Evolutionary conservation across 2,888 invertebrate genomes (phyloP).

Genomic region (Myopa tessellatipennis): DNA sequence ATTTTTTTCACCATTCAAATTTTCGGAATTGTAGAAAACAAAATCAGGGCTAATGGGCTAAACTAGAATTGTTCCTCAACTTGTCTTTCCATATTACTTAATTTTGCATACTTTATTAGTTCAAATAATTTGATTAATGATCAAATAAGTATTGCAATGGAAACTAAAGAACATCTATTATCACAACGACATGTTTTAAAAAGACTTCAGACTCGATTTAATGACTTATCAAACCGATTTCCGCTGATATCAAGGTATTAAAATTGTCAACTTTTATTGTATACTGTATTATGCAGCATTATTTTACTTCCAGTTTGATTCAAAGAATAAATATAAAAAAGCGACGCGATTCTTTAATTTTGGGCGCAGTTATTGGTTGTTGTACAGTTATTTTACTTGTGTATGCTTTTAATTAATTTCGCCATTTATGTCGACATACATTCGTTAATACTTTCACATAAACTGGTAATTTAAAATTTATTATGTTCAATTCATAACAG

Average conservation of each 20-base stretch:
- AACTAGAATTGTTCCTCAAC: too few species aligned
- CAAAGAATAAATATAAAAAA: conserved; percentile 95
- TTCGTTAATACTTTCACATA: too few species aligned
- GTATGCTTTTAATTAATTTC: conserved; percentile 78
- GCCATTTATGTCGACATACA: too few species aligned
- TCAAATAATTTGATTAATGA: conserved; percentile 94
- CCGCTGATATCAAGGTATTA: conserved; percentile 75
- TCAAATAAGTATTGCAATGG: conserved; percentile 97
- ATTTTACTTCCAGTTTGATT: conserved; percentile 74
- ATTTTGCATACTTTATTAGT: conserved; percentile 69
- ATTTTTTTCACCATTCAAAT: too few species aligned
- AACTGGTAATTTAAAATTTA: too few species aligned
- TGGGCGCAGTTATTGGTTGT: conserved; percentile 87
- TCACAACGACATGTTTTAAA: conserved; percentile 91
- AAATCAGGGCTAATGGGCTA: too few species aligned
- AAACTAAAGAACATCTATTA: conserved; percentile 92
- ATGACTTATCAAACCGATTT: conserved; percentile 89
- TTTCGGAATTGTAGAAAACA: too few species aligned
- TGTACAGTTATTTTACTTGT: conserved; percentile 89
- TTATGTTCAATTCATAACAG: too few species aligned
- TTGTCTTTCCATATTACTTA: neutral
- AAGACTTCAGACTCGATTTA: conserved; percentile 90
- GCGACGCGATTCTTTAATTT: conserved; percentile 90
- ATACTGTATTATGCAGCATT: neutral
- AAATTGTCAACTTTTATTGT: neutral